These are phyloP conservation scores for Phyllostomus hastatus DNA, from an alignment of 2,113 vertebrate species.

Conservation along the genomic window DNA sequence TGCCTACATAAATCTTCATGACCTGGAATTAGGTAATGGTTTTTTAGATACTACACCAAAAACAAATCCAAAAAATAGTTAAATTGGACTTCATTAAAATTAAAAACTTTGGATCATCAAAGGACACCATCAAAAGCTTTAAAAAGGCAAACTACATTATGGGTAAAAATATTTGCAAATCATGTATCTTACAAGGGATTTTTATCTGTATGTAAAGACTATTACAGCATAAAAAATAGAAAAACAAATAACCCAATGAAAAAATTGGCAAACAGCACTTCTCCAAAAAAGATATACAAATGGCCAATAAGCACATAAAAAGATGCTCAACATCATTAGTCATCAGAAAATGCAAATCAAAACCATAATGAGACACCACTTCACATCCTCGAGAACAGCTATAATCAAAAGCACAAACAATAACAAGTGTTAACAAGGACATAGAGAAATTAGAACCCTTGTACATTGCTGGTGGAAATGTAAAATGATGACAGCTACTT, in stretches of 20 bases:
- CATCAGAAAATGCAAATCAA: neutral
- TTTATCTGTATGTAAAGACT: neutral
- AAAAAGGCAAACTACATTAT: neutral
- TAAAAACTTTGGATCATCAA: neutral
- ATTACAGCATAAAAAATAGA: neutral
- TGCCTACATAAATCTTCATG: neutral
- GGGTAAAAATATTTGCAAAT: neutral
- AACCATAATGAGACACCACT: neutral
- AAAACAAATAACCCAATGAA: neutral
- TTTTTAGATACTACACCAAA: neutral
- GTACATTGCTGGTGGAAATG: too few species aligned
- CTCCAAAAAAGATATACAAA: too few species aligned
- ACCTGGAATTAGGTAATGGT: neutral
- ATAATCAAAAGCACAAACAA: neutral
- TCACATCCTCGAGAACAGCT: neutral
- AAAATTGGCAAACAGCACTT: neutral
- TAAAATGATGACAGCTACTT: neutral
- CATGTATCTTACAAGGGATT: neutral
- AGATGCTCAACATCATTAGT: neutral
- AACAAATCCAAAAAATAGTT: neutral
- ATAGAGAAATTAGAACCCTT: too few species aligned
- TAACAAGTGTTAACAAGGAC: too few species aligned
- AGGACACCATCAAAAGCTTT: neutral
- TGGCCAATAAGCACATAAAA: neutral
- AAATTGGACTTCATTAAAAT: neutral